A percentile compares a stretch with the other conserved stretches of the same genome.
Evolutionary conservation across 1,140 invertebrate genomes (phyloP).

Genomic region (Triops cancriformis): DNA sequence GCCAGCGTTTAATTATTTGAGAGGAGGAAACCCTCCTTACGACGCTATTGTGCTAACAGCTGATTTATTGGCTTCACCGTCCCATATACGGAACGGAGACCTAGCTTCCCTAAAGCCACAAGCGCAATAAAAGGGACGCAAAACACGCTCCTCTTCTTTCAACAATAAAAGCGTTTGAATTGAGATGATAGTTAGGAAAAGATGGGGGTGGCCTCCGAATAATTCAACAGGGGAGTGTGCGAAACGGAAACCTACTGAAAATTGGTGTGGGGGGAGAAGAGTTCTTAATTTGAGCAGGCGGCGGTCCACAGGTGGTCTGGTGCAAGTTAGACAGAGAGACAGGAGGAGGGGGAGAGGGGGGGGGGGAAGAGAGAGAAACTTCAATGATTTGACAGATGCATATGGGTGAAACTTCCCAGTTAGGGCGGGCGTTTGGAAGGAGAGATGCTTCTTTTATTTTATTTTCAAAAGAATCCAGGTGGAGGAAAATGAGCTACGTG

Average conservation of each 20-base stretch:
- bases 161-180: background rate
- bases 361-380: background rate
- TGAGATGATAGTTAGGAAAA: background rate
- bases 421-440: background rate
- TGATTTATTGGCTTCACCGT: no score
- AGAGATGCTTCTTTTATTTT: background rate
- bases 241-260: background rate
- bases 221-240: background rate
- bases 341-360: background rate
- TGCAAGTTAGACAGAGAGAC: background rate
- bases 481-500: background rate
- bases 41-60: no score
- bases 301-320: background rate
- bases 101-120: background rate
- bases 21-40: no score
- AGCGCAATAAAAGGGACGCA: background rate
- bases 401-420: background rate
- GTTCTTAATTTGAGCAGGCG: slow-evolving; percentile 8
- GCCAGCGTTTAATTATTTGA: no score
- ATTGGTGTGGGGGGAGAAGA: background rate
- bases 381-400: slow-evolving; percentile 3
- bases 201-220: no score
- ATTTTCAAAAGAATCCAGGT: background rate
- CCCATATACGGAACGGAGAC: no score
- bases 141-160: background rate